Evolutionary conservation across 2,113 vertebrate genomes (phyloP).

Genomic region (Piprites chloris): DNA sequence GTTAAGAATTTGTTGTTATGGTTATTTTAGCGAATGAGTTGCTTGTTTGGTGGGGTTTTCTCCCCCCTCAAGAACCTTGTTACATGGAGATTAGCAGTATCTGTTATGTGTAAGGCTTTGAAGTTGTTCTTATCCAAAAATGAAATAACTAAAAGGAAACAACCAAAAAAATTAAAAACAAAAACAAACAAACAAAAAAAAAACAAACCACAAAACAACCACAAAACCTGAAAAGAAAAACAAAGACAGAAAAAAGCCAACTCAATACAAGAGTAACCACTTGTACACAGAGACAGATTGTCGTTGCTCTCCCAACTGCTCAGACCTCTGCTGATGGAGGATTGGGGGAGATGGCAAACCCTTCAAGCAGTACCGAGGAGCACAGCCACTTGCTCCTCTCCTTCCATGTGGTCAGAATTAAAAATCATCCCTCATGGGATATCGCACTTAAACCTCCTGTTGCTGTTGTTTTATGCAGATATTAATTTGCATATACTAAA

Average conservation of each 20-base stretch:
- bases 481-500: not conserved
- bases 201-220: too few relatives aligned
- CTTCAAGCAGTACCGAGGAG: not conserved
- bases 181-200: not conserved
- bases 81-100: not conserved
- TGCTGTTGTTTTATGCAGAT: not conserved
- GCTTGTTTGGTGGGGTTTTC: not conserved
- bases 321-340: not conserved
- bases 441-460: not conserved
- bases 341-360: not conserved
- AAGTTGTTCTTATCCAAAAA: not conserved
- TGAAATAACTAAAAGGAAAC: not conserved
- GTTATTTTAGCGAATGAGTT: not conserved
- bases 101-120: not conserved
- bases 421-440: not conserved
- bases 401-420: not conserved
- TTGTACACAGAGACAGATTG: not conserved
- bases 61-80: not conserved
- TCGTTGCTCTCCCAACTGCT: not conserved
- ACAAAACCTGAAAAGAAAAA: not conserved
- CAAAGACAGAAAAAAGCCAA: fast-evolving
- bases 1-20: not conserved
- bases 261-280: not conserved
- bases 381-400: not conserved
- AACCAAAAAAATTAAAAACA: too few relatives aligned